phyloP scores from a whole-genome alignment of 2,113 vertebrate genomes.

The Thalassarche chlororhynchos region DNA sequence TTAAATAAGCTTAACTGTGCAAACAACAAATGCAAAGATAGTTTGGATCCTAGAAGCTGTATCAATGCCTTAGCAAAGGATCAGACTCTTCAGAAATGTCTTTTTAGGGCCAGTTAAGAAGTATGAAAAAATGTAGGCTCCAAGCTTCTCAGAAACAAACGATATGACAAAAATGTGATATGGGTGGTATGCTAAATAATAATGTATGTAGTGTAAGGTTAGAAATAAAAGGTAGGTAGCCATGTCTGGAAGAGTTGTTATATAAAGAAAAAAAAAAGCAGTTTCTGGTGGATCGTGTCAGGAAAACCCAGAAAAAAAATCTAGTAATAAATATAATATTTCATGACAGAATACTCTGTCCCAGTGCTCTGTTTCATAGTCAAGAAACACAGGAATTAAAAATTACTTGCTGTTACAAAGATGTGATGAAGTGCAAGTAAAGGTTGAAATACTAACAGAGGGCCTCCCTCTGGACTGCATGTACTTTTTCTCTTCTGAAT shows the following conservation, averaged over 20 bases:
- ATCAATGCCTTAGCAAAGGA: neutral
- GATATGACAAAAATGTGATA: neutral
- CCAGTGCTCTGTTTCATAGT: neutral
- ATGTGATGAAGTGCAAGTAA: neutral
- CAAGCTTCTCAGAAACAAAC: neutral
- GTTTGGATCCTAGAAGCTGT: neutral
- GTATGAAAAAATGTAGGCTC: neutral
- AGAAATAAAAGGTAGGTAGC: neutral
- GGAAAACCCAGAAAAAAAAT: neutral
- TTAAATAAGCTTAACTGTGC: neutral
- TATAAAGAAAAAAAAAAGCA: neutral
- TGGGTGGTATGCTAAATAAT: accelerated
- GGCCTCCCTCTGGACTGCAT: neutral
- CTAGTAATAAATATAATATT: neutral
- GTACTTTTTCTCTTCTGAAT: neutral
- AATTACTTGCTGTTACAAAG: neutral
- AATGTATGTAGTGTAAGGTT: neutral
- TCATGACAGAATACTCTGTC: neutral
- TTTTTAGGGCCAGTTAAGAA: neutral
- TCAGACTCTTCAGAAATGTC: neutral
- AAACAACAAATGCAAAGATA: neutral
- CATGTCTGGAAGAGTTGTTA: neutral
- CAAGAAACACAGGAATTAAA: neutral
- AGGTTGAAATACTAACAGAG: neutral
- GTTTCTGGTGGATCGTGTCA: neutral